These are phyloP conservation scores for Megamerina dolium DNA, from an alignment of 2,888 invertebrate genomes.

Conservation along the genomic window DNA sequence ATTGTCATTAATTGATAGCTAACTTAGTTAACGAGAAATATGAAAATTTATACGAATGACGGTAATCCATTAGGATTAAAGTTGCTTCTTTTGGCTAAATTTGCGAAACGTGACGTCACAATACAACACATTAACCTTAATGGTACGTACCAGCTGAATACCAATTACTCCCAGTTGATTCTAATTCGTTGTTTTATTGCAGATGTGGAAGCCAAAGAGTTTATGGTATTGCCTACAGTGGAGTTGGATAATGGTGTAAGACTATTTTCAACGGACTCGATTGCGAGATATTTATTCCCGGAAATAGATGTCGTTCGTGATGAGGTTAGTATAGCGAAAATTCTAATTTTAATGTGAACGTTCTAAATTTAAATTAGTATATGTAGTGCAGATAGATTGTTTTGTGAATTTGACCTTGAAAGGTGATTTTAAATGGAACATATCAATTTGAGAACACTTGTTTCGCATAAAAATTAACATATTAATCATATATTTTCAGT, in stretches of 20 bases:
- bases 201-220: conserved; percentile 53
- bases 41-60: conserved; percentile 69
- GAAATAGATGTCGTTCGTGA: conserved; percentile 45
- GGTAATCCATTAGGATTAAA: conserved; percentile 73
- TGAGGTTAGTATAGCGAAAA: conserved; percentile 42
- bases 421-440: too few species aligned
- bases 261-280: conserved; percentile 69
- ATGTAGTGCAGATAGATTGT: too few species aligned
- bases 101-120: conserved; percentile 56
- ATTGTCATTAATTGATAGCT: neutral
- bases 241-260: conserved; percentile 56
- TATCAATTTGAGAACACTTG: too few species aligned
- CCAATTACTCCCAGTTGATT: neutral
- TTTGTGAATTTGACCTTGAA: too few species aligned
- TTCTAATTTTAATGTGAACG: neutral
- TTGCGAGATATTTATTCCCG: conserved; percentile 60
- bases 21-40: conserved; percentile 29
- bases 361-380: conserved; percentile 1
- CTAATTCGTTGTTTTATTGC: conserved; percentile 15
- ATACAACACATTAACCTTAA: conserved; percentile 57
- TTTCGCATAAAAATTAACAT: too few species aligned
- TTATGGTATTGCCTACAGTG: conserved; percentile 61
- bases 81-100: conserved; percentile 63
- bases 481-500: conserved; percentile 45
- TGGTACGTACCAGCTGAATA: conserved; percentile 50